Conservation (phyloP, 2,888 invertebrate species). For the Leuctra nigra region DNA sequence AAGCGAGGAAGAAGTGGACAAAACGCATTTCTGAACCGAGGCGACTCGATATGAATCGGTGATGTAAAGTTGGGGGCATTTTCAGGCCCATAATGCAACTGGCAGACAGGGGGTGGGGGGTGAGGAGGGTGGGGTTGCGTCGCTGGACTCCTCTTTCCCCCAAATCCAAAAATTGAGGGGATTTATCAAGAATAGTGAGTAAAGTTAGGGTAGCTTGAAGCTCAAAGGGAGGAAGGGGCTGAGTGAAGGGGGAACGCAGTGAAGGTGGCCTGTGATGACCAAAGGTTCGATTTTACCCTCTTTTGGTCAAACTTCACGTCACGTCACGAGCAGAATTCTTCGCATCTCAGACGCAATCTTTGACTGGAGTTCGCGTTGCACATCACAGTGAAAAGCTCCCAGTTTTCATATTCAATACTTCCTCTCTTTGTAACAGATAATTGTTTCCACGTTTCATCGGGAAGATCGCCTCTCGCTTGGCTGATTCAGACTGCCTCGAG, state of each 20-base stretch:
- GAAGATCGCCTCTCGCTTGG: no score
- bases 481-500: no score
- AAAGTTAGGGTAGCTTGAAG: slow-evolving; percentile 15
- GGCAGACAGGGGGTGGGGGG: slow-evolving; percentile 1
- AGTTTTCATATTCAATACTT: no score
- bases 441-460: no score
- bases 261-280: slow-evolving; percentile 23
- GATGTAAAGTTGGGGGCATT: slow-evolving; percentile 18
- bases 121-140: slow-evolving; percentile 3
- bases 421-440: no score
- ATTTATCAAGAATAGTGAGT: slow-evolving; percentile 24
- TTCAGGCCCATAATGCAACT: slow-evolving; percentile 17
- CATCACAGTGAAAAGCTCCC: no score
- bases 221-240: slow-evolving; percentile 3
- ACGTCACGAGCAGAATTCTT: slow-evolving; percentile 21
- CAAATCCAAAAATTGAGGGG: slow-evolving; percentile 26
- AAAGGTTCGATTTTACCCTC: slow-evolving; percentile 20
- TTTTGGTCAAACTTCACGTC: slow-evolving; percentile 18
- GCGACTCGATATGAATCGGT: background rate
- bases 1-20: background rate
- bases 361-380: no score
- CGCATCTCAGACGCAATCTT: no score
- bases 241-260: slow-evolving; percentile 1
- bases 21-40: background rate
- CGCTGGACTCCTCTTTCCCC: slow-evolving; percentile 20